phyloP scores from a whole-genome alignment of 2,113 vertebrate species.

The Cinclus mexicanus region DNA sequence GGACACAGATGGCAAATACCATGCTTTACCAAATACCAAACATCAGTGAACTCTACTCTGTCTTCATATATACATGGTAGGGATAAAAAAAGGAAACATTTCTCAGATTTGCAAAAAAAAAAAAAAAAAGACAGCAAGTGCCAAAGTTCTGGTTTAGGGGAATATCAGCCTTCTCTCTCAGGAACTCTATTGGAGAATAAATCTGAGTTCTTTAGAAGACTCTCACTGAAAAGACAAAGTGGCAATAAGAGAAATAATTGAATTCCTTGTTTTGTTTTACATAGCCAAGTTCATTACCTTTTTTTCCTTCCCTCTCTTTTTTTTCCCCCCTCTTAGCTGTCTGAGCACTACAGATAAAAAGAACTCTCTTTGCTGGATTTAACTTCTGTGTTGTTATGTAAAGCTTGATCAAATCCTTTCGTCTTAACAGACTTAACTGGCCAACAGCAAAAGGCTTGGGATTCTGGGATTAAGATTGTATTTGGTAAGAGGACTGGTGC shows the following conservation, averaged over 20 bases:
- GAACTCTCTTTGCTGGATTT: slow-evolving; percentile 76
- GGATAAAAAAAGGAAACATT: not conserved
- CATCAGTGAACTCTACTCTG: not conserved
- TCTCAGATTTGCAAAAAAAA: not conserved
- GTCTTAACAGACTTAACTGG: slow-evolving; percentile 78
- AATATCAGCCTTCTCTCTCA: not conserved
- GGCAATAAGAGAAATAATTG: slow-evolving; percentile 48
- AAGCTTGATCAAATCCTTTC: slow-evolving; percentile 79
- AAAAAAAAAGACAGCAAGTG: not conserved
- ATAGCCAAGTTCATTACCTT: slow-evolving; percentile 73
- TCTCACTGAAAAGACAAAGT: slow-evolving; percentile 26
- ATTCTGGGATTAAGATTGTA: slow-evolving; percentile 80
- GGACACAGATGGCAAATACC: not conserved
- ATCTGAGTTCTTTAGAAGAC: not conserved
- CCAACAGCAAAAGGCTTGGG: slow-evolving; percentile 74
- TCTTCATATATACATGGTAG: not conserved
- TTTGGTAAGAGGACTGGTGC: slow-evolving; percentile 70
- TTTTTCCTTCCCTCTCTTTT: not conserved
- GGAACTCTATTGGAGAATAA: not conserved
- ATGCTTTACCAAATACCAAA: not conserved
- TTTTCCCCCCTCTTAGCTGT: not conserved
- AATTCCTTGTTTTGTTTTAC: slow-evolving; percentile 73
- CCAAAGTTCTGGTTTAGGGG: not conserved
- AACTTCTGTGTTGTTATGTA: slow-evolving; percentile 78
- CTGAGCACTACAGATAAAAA: slow-evolving; percentile 79